Conservation (phyloP, 1,140 invertebrate genomes). For the Protaetia brevitarsis region DNA sequence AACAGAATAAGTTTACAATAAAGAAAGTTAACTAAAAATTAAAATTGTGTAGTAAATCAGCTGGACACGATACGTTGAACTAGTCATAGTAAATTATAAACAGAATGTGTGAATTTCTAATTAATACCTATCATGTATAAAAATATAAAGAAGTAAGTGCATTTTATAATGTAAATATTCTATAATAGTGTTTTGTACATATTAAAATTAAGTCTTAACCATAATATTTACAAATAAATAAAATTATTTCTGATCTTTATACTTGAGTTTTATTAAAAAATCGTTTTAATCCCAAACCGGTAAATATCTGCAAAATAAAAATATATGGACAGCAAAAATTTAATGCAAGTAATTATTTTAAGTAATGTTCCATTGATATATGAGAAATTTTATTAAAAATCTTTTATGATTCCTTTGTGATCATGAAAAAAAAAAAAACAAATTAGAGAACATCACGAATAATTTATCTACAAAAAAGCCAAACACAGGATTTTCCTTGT, state of each 20-base stretch:
- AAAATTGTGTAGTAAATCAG: constrained; percentile 27
- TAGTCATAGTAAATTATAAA: constrained; percentile 47
- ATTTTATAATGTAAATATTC: constrained; percentile 46
- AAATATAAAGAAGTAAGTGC: constrained; percentile 34
- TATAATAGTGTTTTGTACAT: constrained; percentile 47
- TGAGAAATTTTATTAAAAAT: no score
- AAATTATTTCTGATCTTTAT: constrained; percentile 27
- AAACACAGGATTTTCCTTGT: no score
- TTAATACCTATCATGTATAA: constrained; percentile 35
- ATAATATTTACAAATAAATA: constrained; percentile 30
- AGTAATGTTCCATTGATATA: no score
- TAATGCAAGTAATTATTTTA: no score
- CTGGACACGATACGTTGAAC: constrained; percentile 38
- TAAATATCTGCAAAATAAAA: no score
- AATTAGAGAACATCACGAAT: no score
- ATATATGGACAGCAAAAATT: no score
- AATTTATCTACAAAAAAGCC: no score
- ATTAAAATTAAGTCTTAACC: constrained; percentile 44
- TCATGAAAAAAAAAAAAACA: no score
- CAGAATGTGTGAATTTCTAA: constrained; percentile 37
- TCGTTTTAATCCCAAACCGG: no score
- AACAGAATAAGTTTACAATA: background rate
- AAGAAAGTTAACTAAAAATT: constrained; percentile 3
- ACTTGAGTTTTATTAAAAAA: constrained; percentile 9
- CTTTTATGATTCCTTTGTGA: no score